Evolutionary conservation across 1,140 invertebrate genomes (phyloP), one percentile per base, ranked within the genome.

Genomic region (Ooceraea biroi): DNA sequence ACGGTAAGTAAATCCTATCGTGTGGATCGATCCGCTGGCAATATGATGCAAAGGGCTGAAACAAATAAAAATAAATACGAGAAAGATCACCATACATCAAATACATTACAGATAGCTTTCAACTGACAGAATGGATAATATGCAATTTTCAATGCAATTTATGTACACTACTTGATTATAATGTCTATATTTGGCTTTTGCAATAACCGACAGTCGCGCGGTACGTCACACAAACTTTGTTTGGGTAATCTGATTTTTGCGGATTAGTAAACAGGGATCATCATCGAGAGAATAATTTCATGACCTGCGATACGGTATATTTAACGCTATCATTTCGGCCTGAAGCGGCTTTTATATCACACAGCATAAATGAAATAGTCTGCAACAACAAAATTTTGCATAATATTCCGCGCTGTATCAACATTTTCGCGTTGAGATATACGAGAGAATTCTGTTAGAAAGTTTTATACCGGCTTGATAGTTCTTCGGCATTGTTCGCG

Each of bases 381-480:
- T 71, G 36, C 22, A 58, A 46, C 65, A 57, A 80, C 36, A 36
- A 71, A 80, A 80, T 71, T 80, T 80, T 71, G 41, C 36, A 12
- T 68, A 30, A 58, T 69, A 46, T 30, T 36, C 7, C 30, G 22
- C 10, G 60, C 60, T 41, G 36, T 30, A 69, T 78, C 76, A 78
- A 78, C 63, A 69, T 55, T 69, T 52, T 36, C 41, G 50, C 65
- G 50, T 19, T 19, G 65, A 36, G 69, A 80, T 71, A 46, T 71
- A 57, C 57, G 50, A 71, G 52, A 25, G 50, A 71, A 68, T 80
- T 69, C 25, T 46, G 76, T 46, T 27, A n/a, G 22, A 12, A 71
- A 80, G 50, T 80, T 80, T 80, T 80, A 69, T 30, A 22, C 65
- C 63, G 22, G 25, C 12, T 50, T 46, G 3, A 22, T 17, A 41